Evolutionary conservation across 1,140 invertebrate species (phyloP).

Genomic region (Philaenus spumarius): DNA sequence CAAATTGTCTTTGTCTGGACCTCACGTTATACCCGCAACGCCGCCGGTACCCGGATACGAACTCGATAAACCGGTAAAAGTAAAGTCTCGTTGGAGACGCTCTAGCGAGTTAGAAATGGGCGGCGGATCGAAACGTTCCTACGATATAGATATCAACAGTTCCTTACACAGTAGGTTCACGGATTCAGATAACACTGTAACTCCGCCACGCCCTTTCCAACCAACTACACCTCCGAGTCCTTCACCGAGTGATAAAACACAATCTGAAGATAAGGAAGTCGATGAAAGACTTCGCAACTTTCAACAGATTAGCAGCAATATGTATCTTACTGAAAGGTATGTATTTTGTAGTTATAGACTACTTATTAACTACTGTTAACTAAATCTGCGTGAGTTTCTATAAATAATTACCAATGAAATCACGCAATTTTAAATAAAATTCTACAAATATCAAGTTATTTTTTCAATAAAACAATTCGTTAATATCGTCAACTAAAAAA

Average conservation of each 20-base stretch:
- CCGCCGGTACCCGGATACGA: constrained; percentile 30
- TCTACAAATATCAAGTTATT: no score
- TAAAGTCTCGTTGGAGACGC: constrained; percentile 77
- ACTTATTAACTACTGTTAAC: no score
- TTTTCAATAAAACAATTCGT: no score
- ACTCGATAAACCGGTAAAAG: constrained; percentile 66
- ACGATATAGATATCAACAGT: constrained; percentile 1
- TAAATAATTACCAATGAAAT: no score
- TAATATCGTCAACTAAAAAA: no score
- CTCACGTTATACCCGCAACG: neutral
- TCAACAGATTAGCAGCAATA: constrained; percentile 37
- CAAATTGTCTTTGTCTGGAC: neutral
- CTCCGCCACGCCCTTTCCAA: constrained; percentile 30
- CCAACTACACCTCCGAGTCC: constrained; percentile 23
- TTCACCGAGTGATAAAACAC: neutral
- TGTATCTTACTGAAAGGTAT: constrained; percentile 42
- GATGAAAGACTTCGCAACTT: constrained; percentile 12
- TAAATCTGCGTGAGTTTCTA: no score
- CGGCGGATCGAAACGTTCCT: constrained; percentile 27
- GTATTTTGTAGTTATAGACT: no score
- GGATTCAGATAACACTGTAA: constrained; percentile 9
- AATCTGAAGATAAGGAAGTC: constrained; percentile 18
- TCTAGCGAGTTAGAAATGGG: constrained; percentile 77
- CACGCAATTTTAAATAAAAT: no score
- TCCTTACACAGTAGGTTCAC: neutral